Conservation (phyloP, 2,113 vertebrate species). For the Oreochromis niloticus region DNA sequence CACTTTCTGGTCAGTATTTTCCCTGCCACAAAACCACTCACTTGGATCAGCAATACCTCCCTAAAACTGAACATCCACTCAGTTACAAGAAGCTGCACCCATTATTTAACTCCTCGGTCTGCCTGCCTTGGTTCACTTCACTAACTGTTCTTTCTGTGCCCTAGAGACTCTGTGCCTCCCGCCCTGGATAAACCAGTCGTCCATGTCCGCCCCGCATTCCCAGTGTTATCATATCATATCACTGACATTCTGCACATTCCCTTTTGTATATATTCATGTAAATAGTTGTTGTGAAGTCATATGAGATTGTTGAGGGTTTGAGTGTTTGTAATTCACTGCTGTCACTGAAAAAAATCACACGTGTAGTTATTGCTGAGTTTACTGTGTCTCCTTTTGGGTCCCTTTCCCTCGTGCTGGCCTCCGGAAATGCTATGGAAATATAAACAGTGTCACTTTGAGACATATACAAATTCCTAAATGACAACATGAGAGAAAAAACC, state of each 20-base stretch:
- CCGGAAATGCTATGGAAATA: fast-evolving
- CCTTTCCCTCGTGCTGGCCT: fast-evolving
- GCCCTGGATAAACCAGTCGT: too few species aligned
- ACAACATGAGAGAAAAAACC: fast-evolving
- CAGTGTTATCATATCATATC: too few species aligned
- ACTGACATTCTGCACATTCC: too few species aligned
- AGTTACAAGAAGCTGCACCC: too few species aligned
- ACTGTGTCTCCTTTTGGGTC: not conserved
- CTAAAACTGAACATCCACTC: too few species aligned
- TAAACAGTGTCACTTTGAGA: not conserved
- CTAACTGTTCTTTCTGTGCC: too few species aligned
- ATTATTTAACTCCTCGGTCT: too few species aligned
- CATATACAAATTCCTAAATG: fast-evolving
- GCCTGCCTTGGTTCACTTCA: too few species aligned
- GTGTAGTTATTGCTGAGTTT: not conserved
- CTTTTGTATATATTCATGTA: not conserved
- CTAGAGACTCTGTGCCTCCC: too few species aligned
- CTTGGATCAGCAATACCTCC: too few species aligned
- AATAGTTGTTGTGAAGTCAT: not conserved
- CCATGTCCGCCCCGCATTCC: fast-evolving
- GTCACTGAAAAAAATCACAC: not conserved
- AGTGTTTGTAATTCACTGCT: not conserved
- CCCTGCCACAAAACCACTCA: too few species aligned
- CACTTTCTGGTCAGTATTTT: too few species aligned
- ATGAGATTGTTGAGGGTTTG: not conserved